Base-by-base conservation (phyloP, 2,888 invertebrate genomes). In the Drosophila helvetica region DNA sequence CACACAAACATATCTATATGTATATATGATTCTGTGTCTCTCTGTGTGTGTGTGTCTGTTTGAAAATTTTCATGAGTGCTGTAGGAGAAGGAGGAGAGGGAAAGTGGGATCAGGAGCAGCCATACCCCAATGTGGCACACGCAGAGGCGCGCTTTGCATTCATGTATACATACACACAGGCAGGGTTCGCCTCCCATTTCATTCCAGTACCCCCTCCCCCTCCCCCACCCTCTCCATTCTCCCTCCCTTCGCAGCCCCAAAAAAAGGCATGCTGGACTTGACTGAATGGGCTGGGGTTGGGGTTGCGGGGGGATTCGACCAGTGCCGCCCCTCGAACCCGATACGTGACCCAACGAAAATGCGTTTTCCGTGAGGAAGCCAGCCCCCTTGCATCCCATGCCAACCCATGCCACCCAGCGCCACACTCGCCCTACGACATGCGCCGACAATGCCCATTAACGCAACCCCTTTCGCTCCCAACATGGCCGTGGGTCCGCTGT, bases 311-410 rank as follows among this genome's bases (percentile, higher is more conserved):
- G 63, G 71, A 30, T 56, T 52, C 55, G 67, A 27, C 64, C 67
- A 57, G 17, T 25, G 33, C 45, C 51, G 50, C 70, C 73, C 74
- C 84, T 83, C 73, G 68, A 86, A 84, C 80, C 76, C 78, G 71
- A 86, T 86, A 86, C 84, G 84, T 85, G 84, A 85, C 74, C 85
- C 73, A 77, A 76, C 87, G 81, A 86, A 84, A 86, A 88, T 88
- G 89, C 85, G 87, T 86, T 86, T 84, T 85, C 62, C 51, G 52
- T 70, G 70, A 61, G 45, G 38, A 38, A 38, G 38, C 18, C 67
- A 43, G 62, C 33, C 18, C 38, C 27, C 30, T 19, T 53, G 38
- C 53, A 48, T 48, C 33, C 57, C 30, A 45, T n/a, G 47, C 18
- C 53, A 48, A 47, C 33, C 57, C 30, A 45, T n/a, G 47, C 18